These are phyloP conservation scores for Hesperia comma DNA, from an alignment of 2,888 invertebrate genomes.

Conservation along the genomic window DNA sequence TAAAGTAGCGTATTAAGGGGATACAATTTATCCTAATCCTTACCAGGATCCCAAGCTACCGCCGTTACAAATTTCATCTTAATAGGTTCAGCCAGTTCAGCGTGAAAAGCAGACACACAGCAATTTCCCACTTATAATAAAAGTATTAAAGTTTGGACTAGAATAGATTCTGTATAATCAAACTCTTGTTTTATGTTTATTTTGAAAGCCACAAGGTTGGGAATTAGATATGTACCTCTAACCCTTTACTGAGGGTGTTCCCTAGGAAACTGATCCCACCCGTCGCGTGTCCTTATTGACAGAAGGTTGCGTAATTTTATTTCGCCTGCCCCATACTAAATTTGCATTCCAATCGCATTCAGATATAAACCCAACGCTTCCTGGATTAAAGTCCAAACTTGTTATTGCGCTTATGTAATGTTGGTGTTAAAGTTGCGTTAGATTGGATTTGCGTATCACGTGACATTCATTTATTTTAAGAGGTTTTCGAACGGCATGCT, in stretches of 20 bases:
- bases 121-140: too few relatives aligned
- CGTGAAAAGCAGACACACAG: too few relatives aligned
- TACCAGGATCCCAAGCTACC: too few relatives aligned
- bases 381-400: constrained; percentile 13
- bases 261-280: constrained; percentile 76
- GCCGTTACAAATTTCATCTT: too few relatives aligned
- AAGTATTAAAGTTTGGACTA: too few relatives aligned
- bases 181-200: constrained; percentile 39
- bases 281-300: constrained; percentile 61
- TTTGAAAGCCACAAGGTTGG: constrained; percentile 36
- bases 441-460: constrained; percentile 35
- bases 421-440: constrained; percentile 33
- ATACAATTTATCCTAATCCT: too few relatives aligned
- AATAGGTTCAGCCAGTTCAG: too few relatives aligned
- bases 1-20: too few relatives aligned
- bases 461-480: constrained; percentile 33
- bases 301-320: constrained; percentile 71
- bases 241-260: constrained; percentile 66
- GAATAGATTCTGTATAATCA: constrained; percentile 15
- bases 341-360: constrained; percentile 18
- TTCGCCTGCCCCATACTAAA: constrained; percentile 53
- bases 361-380: constrained; percentile 18
- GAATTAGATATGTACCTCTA: constrained; percentile 33
- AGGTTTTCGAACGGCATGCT: background rate
- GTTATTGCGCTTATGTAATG: constrained; percentile 9